Percentiles rank a stretch among this genome's conserved stretches.
Conservation (phyloP, 2,797 vertebrate species). For the Hydrophis major region DNA sequence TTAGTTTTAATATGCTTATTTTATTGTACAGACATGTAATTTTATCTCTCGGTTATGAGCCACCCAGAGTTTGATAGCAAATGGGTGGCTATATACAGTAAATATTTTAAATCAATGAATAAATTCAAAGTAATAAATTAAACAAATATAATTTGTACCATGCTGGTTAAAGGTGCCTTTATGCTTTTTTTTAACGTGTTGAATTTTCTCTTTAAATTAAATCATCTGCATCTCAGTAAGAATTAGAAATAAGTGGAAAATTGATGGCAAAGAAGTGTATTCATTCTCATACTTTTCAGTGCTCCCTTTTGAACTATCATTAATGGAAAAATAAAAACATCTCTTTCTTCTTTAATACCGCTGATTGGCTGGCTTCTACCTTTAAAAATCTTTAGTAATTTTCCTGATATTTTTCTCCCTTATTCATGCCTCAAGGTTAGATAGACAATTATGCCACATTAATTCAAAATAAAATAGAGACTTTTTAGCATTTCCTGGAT, state of each 20-base stretch:
- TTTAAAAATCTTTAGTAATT: constrained; percentile 63
- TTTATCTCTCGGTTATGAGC: neutral
- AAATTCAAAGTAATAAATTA: constrained; percentile 4
- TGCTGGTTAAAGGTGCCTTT: neutral
- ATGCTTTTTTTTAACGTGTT: neutral
- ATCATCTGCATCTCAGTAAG: constrained; percentile 26
- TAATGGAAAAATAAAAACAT: constrained; percentile 54
- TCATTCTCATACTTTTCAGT: constrained; percentile 51
- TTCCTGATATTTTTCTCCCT: constrained; percentile 59
- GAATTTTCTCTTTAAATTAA: neutral
- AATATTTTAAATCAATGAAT: neutral
- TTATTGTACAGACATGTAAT: neutral
- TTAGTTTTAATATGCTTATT: neutral
- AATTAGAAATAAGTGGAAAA: constrained; percentile 36
- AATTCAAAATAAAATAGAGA: constrained; percentile 74
- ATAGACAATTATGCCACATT: constrained; percentile 68
- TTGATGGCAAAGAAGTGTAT: constrained; percentile 29
- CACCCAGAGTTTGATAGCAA: neutral
- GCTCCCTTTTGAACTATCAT: constrained; percentile 49
- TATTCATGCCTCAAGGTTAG: constrained; percentile 70
- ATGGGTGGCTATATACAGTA: neutral
- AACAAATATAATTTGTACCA: neutral
- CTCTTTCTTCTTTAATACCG: constrained; percentile 5
- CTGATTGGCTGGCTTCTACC: constrained; percentile 44
- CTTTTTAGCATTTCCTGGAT: constrained; percentile 70